phyloP scores from a whole-genome alignment of 1,140 invertebrate genomes.

The Drosophila dunni region DNA sequence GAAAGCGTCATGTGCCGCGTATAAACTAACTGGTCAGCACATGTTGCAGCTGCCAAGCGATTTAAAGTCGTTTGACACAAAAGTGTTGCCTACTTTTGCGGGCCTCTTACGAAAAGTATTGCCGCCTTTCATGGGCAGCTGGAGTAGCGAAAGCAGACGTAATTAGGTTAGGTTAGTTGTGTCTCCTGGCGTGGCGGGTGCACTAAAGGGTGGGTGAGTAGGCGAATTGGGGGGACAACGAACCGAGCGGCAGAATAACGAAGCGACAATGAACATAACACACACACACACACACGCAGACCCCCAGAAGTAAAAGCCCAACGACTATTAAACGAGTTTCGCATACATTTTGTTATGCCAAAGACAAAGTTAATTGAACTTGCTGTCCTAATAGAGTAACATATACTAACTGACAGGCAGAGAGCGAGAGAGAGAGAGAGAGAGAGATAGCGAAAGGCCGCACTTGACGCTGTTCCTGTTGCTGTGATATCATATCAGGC shows the following conservation, averaged over 20 bases:
- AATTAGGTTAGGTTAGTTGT: slow-evolving; percentile 12
- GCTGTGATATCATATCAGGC: slow-evolving; percentile 65
- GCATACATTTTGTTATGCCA: slow-evolving; percentile 73
- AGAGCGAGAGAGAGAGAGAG: slow-evolving; percentile 2
- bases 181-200: background rate
- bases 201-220: background rate
- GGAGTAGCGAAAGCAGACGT: slow-evolving; percentile 4
- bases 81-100: slow-evolving; percentile 35
- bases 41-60: background rate
- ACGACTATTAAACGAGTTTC: slow-evolving; percentile 75
- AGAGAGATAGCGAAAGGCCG: slow-evolving; percentile 23
- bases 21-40: slow-evolving; percentile 1
- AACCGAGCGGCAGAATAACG: background rate
- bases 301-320: slow-evolving; percentile 34
- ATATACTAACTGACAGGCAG: slow-evolving; percentile 20
- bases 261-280: background rate
- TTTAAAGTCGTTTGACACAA: background rate
- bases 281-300: slow-evolving; percentile 1
- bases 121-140: background rate
- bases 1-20: slow-evolving; percentile 5
- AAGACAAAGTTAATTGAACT: slow-evolving; percentile 81
- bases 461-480: slow-evolving; percentile 67
- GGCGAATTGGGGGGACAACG: background rate
- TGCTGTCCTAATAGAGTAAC: slow-evolving; percentile 56
- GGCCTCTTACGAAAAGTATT: background rate